These are phyloP conservation scores for Branchellion lobata DNA, from an alignment of 2,888 invertebrate species.

Conservation along the genomic window DNA sequence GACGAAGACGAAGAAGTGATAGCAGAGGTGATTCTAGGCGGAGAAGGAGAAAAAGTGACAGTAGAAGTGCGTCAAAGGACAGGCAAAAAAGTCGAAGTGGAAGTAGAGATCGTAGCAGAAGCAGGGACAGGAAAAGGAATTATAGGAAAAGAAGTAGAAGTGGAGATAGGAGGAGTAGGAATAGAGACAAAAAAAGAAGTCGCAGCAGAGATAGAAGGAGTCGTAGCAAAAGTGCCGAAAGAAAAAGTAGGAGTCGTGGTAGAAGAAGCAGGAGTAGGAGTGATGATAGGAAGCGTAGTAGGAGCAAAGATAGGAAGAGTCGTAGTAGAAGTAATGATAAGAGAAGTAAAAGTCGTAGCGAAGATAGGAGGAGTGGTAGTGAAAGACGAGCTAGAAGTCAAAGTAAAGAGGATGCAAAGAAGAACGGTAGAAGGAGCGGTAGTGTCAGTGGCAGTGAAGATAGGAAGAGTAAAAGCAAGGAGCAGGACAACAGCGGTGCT, in stretches of 20 bases:
- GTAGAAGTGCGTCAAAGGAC: neutral
- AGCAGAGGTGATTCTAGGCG: neutral
- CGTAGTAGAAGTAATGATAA: constrained; percentile 14
- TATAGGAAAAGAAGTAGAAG: constrained; percentile 4
- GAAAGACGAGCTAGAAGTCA: neutral
- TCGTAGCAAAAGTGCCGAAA: neutral
- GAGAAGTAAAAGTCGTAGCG: constrained; percentile 23
- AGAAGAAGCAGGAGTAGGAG: constrained; percentile 33
- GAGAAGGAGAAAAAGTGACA: constrained; percentile 20
- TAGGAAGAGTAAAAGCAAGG: too few species aligned
- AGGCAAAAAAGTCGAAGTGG: neutral
- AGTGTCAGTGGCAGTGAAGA: constrained; percentile 30
- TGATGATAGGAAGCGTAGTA: constrained; percentile 32
- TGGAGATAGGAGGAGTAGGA: neutral
- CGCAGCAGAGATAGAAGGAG: neutral
- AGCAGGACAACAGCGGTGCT: too few species aligned
- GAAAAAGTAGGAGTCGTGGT: constrained; percentile 3
- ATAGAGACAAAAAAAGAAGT: neutral
- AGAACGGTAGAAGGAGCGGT: constrained; percentile 29
- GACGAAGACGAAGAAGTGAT: constrained; percentile 11
- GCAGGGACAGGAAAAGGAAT: neutral
- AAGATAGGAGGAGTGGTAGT: constrained; percentile 16
- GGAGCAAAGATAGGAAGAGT: constrained; percentile 35
- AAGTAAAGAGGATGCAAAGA: constrained; percentile 28
- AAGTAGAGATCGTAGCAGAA: neutral